A percentile compares a stretch with the other conserved stretches of the same genome.
Evolutionary conservation across 92 coral and sea anemone species (phyloP).

Genomic region (Heteractis magnifica): DNA sequence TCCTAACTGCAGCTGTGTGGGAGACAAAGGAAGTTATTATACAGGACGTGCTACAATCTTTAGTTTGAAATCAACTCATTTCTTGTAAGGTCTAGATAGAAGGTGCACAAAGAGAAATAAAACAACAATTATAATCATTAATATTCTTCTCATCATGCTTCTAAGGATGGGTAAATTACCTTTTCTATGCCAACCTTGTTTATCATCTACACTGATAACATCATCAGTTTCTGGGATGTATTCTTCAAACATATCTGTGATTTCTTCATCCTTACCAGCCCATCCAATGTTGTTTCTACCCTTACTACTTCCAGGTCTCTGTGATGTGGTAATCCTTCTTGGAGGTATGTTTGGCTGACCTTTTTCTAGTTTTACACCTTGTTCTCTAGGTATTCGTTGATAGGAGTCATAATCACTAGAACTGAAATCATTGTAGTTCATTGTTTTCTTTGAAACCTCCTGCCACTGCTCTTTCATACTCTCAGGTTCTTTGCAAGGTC

Average conservation of each 20-base stretch:
- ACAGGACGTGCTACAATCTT: too few species aligned
- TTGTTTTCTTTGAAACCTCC: not conserved
- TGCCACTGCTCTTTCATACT: not conserved
- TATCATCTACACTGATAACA: slow-evolving; percentile 17
- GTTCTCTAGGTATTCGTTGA: not conserved
- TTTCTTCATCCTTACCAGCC: slow-evolving; percentile 31
- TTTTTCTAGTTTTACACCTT: not conserved
- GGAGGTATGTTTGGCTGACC: not conserved
- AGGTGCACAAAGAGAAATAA: too few species aligned
- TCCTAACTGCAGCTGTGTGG: too few species aligned
- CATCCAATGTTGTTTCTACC: slow-evolving; percentile 28
- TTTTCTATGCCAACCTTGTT: slow-evolving; percentile 5
- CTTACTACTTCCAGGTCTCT: slow-evolving; percentile 57
- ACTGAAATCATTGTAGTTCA: not conserved
- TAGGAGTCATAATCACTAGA: slow-evolving; percentile 21
- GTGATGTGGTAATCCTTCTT: slow-evolving; percentile 43
- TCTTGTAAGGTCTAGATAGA: too few species aligned
- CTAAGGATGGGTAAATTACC: not conserved
- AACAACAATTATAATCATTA: too few species aligned
- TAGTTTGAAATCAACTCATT: too few species aligned
- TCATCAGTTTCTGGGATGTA: slow-evolving; percentile 48
- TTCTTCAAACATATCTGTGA: slow-evolving; percentile 56
- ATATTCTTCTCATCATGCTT: not conserved
- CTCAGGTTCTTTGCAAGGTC: not conserved
- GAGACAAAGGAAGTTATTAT: too few species aligned